Conservation (phyloP, 2,797 vertebrate species). For the Rachycentron canadum region DNA sequence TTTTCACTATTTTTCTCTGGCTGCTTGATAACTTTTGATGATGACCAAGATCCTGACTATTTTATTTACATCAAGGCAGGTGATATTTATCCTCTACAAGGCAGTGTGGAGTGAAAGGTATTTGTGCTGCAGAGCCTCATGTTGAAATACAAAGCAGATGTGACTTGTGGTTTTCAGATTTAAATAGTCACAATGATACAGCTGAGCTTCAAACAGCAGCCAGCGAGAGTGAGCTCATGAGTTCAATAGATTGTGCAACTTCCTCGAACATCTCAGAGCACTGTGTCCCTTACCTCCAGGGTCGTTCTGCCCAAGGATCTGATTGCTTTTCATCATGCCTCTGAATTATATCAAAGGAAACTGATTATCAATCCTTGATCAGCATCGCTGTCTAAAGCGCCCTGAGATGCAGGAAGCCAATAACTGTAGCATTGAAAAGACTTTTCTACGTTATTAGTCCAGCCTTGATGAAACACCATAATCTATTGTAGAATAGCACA, state of each 20-base stretch:
- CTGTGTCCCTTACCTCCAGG: conserved; percentile 21
- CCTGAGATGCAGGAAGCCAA: conserved; percentile 43
- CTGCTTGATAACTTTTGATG: conserved; percentile 33
- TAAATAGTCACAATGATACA: conserved; percentile 18
- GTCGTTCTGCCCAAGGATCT: conserved; percentile 21
- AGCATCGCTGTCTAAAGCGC: conserved; percentile 10
- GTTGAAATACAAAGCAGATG: conserved; percentile 11
- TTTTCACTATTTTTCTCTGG: conserved; percentile 38
- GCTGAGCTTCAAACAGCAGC: conserved; percentile 32
- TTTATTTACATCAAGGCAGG: conserved; percentile 39
- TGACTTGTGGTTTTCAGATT: conserved; percentile 22
- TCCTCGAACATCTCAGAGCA: conserved; percentile 34
- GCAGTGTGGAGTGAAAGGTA: not conserved
- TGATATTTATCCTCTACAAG: conserved; percentile 13
- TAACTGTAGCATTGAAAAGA: conserved; percentile 67
- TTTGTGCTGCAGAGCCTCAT: conserved; percentile 22
- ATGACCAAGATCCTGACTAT: conserved; percentile 40
- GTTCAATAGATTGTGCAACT: conserved; percentile 13
- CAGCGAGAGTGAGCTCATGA: conserved; percentile 23
- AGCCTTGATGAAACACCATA: conserved; percentile 32
- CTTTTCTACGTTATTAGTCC: conserved; percentile 25
- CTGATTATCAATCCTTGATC: conserved; percentile 16
- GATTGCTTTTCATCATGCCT: conserved; percentile 35
- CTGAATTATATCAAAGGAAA: conserved; percentile 49
- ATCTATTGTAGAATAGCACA: conserved; percentile 22